Percentiles rank a stretch among this genome's conserved stretches.
Evolutionary conservation across 2,113 vertebrate species (phyloP).

Genomic region (Neogobius melanostomus): DNA sequence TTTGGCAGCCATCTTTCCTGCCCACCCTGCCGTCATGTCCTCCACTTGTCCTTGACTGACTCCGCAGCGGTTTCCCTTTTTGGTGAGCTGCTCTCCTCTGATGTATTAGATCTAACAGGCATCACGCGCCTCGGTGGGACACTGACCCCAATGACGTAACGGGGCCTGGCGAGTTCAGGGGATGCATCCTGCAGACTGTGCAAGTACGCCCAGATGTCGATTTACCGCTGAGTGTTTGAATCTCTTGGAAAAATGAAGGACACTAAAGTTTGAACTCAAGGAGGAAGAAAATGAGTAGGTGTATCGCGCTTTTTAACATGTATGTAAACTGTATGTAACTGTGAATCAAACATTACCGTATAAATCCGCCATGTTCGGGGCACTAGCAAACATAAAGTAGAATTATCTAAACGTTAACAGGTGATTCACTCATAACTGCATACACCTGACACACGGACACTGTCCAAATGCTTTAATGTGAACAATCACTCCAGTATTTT

Average conservation of each 20-base stretch:
- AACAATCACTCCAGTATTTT: too few relatives aligned
- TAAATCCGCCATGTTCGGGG: too few relatives aligned
- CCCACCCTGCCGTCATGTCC: conserved; percentile 47
- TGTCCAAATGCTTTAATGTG: too few relatives aligned
- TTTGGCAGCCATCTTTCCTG: conserved; percentile 57
- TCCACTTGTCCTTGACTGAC: conserved; percentile 58
- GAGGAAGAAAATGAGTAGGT: too few relatives aligned
- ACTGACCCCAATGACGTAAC: conserved; percentile 38
- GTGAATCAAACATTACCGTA: too few relatives aligned
- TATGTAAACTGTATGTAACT: too few relatives aligned
- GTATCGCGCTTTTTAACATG: too few relatives aligned
- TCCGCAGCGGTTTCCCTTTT: conserved; percentile 15
- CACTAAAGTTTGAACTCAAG: too few relatives aligned
- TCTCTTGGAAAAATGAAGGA: conserved; percentile 3
- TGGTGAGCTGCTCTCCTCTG: conserved; percentile 41
- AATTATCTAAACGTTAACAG: too few relatives aligned
- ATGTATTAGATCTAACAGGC: conserved; percentile 50
- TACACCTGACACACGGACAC: too few relatives aligned
- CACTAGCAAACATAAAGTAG: too few relatives aligned
- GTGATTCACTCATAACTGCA: too few relatives aligned
- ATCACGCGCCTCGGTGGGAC: conserved; percentile 41
- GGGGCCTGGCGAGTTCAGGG: conserved; percentile 46
- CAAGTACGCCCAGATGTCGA: conserved; percentile 4
- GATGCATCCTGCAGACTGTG: conserved; percentile 19
- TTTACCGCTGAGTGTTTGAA: neutral